Evolutionary conservation across 2,797 vertebrate genomes (phyloP), one percentile per base, ranked within the genome.

Genomic region (Lepilemur ruficaudatus): DNA sequence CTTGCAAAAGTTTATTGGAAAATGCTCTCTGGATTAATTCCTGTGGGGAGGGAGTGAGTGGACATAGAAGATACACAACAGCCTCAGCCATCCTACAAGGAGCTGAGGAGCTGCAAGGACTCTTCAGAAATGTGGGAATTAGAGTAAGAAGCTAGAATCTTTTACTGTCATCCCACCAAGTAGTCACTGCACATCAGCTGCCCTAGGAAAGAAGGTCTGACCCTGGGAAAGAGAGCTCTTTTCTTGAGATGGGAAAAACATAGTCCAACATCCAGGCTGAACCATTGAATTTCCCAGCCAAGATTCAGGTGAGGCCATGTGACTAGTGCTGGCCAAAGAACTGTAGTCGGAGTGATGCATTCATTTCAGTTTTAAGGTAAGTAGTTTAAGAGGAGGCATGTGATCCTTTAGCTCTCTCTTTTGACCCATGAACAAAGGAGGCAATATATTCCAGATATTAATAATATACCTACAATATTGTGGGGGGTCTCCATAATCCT

Each of bases 91-190:
- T 52, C 59, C 25, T 38, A 4, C 4, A 4, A 41, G 23, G 25
- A 35, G 9, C 28, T 41, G 28, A 2, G 35, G 70, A 59, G 22
- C 32, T 72, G 4, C 2, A 55, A 52, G 7, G 0, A 4, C 22
- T 65, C 55, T 75, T 76, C 7, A 59, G 52, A 63, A 91, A 84
- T 10, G 18, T 0, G 32, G 4, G 15, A 4, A 38, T 32, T 35
- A 9, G 17, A 4, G 18, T 6, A 50, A 12, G 30, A 72, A 14
- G 2, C 3, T 1, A 46, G 43, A 38, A 38, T 78, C 7, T 38
- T 65, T 38, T 11, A 1, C 5, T 4, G 0, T 32, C 22, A 12
- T 0, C 13, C 0, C n/a, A 4, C 3, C 5, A 35, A 17, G 7
- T 23, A 11, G 28, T 41, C 32, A 7, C 5, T 72, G 38, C 6